Conservation (phyloP, 2,797 vertebrate genomes). For the Columba guinea region DNA sequence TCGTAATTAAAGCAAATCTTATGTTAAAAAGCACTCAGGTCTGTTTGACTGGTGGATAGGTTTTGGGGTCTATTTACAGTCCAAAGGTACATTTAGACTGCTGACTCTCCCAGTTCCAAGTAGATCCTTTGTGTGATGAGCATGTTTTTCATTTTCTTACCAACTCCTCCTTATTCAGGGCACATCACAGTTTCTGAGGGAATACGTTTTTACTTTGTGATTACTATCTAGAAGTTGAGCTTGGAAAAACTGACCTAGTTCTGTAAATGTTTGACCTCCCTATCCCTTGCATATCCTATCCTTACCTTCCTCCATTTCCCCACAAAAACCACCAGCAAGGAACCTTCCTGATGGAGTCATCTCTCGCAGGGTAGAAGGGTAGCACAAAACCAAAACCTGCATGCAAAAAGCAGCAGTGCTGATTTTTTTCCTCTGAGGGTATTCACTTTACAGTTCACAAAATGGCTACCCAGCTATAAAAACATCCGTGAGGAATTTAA, state of each 20-base stretch:
- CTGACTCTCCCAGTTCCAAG: neutral
- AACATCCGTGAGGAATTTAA: neutral
- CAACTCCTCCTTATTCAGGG: neutral
- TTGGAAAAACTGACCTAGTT: conserved; percentile 16
- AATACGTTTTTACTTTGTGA: neutral
- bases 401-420: neutral
- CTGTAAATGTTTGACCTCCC: conserved; percentile 42
- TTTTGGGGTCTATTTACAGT: conserved; percentile 31
- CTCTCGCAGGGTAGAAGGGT: neutral
- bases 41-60: conserved; percentile 20
- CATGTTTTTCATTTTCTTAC: neutral
- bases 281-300: neutral
- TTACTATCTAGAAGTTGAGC: neutral
- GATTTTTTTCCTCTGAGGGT: neutral
- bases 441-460: neutral
- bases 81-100: conserved; percentile 39
- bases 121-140: neutral
- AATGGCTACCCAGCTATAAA: conserved; percentile 23
- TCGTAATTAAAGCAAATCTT: conserved; percentile 31
- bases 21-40: neutral
- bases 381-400: neutral
- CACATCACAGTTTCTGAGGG: neutral
- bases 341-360: neutral
- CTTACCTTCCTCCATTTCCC: neutral
- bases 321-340: neutral